These are phyloP conservation scores for Dryocosmus kuriphilus DNA, from an alignment of 2,888 invertebrate genomes.

Conservation along the genomic window DNA sequence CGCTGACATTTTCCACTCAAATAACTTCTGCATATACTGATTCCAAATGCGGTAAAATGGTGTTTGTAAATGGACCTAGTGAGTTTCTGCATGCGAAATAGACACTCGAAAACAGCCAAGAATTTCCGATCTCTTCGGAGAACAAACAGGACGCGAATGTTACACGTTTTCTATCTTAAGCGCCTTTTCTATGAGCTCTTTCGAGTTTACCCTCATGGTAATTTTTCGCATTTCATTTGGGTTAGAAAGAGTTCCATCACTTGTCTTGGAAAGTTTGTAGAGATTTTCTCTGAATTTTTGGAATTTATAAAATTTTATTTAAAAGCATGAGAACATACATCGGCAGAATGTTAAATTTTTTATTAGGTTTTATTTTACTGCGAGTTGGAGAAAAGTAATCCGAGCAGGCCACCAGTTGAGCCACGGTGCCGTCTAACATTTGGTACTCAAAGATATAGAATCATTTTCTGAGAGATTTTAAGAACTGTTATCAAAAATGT, in stretches of 20 bases:
- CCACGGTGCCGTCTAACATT: too few relatives aligned
- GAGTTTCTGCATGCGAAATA: constrained; percentile 43
- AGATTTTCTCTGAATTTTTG: not conserved
- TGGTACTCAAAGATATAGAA: too few relatives aligned
- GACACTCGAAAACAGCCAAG: constrained; percentile 41
- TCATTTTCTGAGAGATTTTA: too few relatives aligned
- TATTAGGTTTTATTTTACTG: too few relatives aligned
- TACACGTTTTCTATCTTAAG: constrained; percentile 58
- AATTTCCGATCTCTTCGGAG: constrained; percentile 47
- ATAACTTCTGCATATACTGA: constrained; percentile 16
- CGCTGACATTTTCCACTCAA: constrained; percentile 30
- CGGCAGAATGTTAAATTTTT: too few relatives aligned
- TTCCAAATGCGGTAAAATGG: not conserved
- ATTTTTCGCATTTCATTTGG: constrained; percentile 52
- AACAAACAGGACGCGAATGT: constrained; percentile 48
- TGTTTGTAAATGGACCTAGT: not conserved
- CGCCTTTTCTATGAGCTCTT: constrained; percentile 24
- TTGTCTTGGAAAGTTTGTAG: not conserved
- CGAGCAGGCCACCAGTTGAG: too few relatives aligned
- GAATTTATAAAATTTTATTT: not conserved
- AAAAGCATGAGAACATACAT: too few relatives aligned
- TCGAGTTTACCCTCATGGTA: constrained; percentile 49
- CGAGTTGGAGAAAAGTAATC: too few relatives aligned
- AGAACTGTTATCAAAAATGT: too few relatives aligned
- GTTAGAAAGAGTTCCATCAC: not conserved